Base-by-base conservation (phyloP, 1,140 invertebrate species). In the Drosophila athabasca region DNA sequence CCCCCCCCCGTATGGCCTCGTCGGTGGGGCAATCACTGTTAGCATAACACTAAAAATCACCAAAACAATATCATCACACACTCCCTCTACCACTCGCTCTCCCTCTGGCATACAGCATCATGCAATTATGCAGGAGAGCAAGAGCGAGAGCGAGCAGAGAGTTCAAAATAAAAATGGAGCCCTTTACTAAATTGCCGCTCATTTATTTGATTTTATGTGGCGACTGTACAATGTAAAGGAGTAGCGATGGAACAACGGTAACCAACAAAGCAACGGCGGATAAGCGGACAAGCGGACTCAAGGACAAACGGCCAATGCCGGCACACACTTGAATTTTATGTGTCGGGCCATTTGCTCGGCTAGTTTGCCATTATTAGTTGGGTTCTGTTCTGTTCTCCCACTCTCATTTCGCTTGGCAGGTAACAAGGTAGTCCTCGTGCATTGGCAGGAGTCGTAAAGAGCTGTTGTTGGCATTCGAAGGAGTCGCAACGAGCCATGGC, bases 191-290 rank as follows among this genome's bases (percentile, higher is more conserved):
- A 72, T 61, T 39, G 51, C 71, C 48, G 66, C 77, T 76, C 76
- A 76, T 87, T 74, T 80, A 81, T 81, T 85, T 65, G 61, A 78
- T 77, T 87, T 74, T 76, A 77, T 76, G 64, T 70, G 77, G 44
- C 41, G 44, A 53, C 51, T 49, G 22, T 50, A 57, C 44, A 65
- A 57, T 62, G 59, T 48, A 61, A 51, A 44, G 59, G 59, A 61
- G 59, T 61, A 39, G 45, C 26, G 54, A 4, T 39, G 11, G 35
- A 13, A 69, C 51, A 70, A 70, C 24, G 43, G 26, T 55, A 64
- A 59, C 51, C 22, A 53, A 53, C 51, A 53, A 53, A 41, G 31
- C 15, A 52, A 52, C 13, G 43, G 17, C n/a, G 29, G 51, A 66
- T 22, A 44, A 26, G 48, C n/a, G 48, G 41, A 26, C 31, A 58